phyloP scores from a whole-genome alignment of 1,140 invertebrate genomes.

The Limonius californicus region DNA sequence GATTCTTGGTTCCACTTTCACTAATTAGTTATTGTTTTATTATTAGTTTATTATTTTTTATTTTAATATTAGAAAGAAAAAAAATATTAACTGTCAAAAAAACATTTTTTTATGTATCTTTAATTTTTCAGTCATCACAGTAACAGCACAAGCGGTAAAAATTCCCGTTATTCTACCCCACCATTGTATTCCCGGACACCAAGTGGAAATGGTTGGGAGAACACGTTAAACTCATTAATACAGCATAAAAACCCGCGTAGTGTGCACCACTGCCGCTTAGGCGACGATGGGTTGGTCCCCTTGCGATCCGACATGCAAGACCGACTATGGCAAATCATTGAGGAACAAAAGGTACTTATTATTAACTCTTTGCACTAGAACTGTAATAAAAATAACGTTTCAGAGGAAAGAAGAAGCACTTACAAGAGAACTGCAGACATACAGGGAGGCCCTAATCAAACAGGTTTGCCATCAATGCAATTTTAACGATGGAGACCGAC shows the following conservation, averaged over 20 bases:
- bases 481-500: constrained; percentile 51
- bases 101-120: neutral
- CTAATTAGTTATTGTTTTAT: too few species aligned
- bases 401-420: constrained; percentile 59
- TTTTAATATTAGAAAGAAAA: too few species aligned
- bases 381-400: neutral
- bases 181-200: constrained; percentile 45
- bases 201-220: constrained; percentile 43
- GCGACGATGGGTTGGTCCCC: constrained; percentile 75
- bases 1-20: too few species aligned
- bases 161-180: constrained; percentile 43
- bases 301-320: constrained; percentile 74
- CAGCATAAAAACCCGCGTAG: constrained; percentile 9
- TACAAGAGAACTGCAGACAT: constrained; percentile 66
- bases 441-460: constrained; percentile 64
- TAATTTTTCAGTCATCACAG: constrained; percentile 21
- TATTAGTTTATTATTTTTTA: too few species aligned
- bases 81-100: neutral
- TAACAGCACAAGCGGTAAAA: constrained; percentile 28
- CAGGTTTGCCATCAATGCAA: constrained; percentile 63
- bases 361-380: too few species aligned
- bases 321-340: constrained; percentile 73
- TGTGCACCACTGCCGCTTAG: constrained; percentile 37
- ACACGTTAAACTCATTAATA: constrained; percentile 17
- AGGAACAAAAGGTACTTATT: constrained; percentile 65